Evolutionary conservation across 2,888 invertebrate species (phyloP), one percentile per base, ranked within the genome.

Genomic region (Doris montereyensis): DNA sequence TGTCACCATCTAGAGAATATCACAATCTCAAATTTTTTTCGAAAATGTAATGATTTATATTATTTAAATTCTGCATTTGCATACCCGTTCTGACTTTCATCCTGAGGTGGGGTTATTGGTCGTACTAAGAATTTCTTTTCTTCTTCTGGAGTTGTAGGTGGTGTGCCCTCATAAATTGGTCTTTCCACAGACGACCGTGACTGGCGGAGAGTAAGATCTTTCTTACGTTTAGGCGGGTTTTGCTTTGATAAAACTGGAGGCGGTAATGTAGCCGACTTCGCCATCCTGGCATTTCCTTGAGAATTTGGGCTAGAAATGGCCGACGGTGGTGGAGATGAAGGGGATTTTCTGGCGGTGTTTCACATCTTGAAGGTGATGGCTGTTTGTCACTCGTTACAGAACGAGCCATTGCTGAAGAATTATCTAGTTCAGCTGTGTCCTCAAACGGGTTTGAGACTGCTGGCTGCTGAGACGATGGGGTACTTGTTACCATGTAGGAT

Each of bases 111-210:
- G 24, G 88, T 88, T 62, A 88, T 83, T 62, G 87, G 82, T 78
- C 87, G 79, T 67, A 84, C 82, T 57, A 78, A 79, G 17, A 79
- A 68, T 35, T 71, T 70, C 72, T 86, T 85, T 41, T 85, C 83
- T 17, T 85, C 83, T 70, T 86, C 86, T 2, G 89, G 88, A 0
- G 89, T 87, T 4, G 87, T 80, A 0, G 88, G 88, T 10, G 88
- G 89, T 17, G 88, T 88, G 0, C 89, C 88, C 74, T 87, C 83
- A 82, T 89, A 89, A 10, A 87, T 81, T 1, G 89, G 89, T 72
- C 88, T 81, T 24, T 85, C 82, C 5, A 77, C 67, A 13, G 77
- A 21, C 0, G 83, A 77, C 72, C 79, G 78, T 0, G 80, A 78
- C 26, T 77, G 78, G 13, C 81, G 81, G 71, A 83, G 70, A 0